Conservation (phyloP, 2,888 invertebrate species). For the Cantharis rustica region DNA sequence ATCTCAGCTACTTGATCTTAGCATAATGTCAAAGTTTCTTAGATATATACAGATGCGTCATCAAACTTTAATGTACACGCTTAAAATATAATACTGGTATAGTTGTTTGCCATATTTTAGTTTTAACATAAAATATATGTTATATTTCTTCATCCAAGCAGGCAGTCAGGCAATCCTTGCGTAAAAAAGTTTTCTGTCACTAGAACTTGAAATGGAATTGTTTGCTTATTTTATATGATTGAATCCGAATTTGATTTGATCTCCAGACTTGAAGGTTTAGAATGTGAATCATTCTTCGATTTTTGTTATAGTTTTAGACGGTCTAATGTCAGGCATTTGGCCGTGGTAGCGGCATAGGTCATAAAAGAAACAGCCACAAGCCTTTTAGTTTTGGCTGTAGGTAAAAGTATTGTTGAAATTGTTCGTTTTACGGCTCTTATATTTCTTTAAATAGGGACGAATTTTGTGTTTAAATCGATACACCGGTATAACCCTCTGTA, state of each 20-base stretch:
- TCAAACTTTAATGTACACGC: constrained; percentile 15
- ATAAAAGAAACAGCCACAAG: constrained; percentile 40
- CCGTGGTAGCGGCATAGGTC: constrained; percentile 36
- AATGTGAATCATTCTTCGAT: constrained; percentile 30
- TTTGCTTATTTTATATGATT: constrained; percentile 53
- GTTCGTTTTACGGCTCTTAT: constrained; percentile 28
- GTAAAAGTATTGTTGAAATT: constrained; percentile 30
- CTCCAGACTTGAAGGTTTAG: constrained; percentile 34
- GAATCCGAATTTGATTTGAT: constrained; percentile 53
- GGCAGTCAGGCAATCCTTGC: neutral
- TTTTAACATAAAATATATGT: neutral
- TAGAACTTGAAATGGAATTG: constrained; percentile 47
- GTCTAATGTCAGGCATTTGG: constrained; percentile 26
- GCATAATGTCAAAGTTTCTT: constrained; percentile 39
- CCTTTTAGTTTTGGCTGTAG: constrained; percentile 36
- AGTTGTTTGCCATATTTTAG: neutral
- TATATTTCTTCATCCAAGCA: neutral
- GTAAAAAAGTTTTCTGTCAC: constrained; percentile 53
- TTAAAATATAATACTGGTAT: neutral
- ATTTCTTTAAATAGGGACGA: constrained; percentile 25
- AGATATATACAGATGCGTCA: constrained; percentile 27
- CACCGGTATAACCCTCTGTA: constrained; percentile 3
- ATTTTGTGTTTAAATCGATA: constrained; percentile 16
- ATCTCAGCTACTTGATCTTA: constrained; percentile 52
- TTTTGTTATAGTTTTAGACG: neutral